A percentile compares a stretch with the other conserved stretches of the same genome.
These are phyloP conservation scores for Egretta garzetta DNA, from an alignment of 2,113 vertebrate genomes.

Conservation along the genomic window DNA sequence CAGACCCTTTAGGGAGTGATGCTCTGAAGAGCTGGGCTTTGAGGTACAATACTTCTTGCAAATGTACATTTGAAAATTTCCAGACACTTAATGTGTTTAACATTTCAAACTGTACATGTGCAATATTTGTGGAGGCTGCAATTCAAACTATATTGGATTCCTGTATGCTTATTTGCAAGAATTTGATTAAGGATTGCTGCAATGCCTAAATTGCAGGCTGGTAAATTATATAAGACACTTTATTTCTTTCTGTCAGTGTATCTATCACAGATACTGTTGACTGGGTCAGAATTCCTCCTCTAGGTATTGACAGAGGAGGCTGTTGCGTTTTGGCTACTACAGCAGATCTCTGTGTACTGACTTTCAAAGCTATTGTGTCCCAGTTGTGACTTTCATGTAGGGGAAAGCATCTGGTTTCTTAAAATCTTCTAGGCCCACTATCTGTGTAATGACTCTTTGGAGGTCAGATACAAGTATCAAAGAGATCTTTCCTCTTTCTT, in stretches of 20 bases:
- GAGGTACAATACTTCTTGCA: background rate
- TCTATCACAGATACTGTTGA: background rate
- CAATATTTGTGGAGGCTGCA: background rate
- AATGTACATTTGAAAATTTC: background rate
- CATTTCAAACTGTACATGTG: background rate
- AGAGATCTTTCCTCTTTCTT: background rate
- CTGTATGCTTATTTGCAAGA: background rate
- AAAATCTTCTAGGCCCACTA: background rate
- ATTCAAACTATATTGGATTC: background rate
- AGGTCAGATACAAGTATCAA: background rate
- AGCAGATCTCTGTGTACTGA: background rate
- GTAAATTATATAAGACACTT: background rate
- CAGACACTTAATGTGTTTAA: background rate
- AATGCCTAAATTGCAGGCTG: background rate
- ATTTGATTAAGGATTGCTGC: background rate
- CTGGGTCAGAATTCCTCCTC: slow-evolving; percentile 1
- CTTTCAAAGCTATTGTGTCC: background rate
- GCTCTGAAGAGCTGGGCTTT: background rate
- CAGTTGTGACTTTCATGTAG: background rate
- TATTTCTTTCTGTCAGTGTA: background rate
- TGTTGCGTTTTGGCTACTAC: background rate
- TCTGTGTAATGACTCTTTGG: background rate
- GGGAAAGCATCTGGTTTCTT: background rate
- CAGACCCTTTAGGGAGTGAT: background rate
- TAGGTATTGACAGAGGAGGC: background rate